Percentiles rank a stretch among this genome's conserved stretches.
Conservation (phyloP, 2,113 vertebrate species). For the Myotis yumanensis region DNA sequence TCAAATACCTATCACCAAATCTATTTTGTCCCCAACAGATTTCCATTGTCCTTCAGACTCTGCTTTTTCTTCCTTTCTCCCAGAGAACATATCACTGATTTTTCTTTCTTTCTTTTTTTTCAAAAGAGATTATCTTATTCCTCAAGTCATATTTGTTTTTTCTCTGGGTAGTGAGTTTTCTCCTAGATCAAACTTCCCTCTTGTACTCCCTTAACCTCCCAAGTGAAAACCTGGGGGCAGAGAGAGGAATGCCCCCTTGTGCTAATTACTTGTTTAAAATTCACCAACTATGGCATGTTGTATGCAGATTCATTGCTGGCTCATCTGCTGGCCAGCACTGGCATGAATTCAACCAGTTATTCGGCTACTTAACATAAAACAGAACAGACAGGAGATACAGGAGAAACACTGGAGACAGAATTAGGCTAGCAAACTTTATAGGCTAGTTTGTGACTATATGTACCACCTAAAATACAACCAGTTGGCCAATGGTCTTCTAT, state of each 20-base stretch:
- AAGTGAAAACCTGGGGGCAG: neutral
- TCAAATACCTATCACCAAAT: slow-evolving; percentile 22
- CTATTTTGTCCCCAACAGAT: neutral
- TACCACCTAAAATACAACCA: neutral
- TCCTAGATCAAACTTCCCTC: neutral
- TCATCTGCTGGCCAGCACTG: neutral
- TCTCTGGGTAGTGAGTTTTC: neutral
- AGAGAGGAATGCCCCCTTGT: neutral
- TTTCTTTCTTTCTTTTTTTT: neutral
- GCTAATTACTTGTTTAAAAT: neutral
- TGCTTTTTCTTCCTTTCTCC: slow-evolving; percentile 34
- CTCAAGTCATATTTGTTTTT: slow-evolving; percentile 6
- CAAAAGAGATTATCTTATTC: slow-evolving; percentile 16
- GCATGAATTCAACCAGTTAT: neutral
- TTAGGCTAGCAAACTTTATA: neutral
- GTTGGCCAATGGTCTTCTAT: neutral
- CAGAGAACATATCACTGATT: neutral
- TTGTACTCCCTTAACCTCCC: neutral
- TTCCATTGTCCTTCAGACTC: neutral
- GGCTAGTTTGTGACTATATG: neutral
- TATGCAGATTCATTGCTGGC: neutral
- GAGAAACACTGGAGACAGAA: slow-evolving; percentile 6
- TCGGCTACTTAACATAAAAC: slow-evolving; percentile 7
- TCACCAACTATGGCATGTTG: neutral
- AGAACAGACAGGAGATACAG: neutral